A percentile compares a stretch with the other conserved stretches of the same genome.
Conservation (phyloP, 1,140 invertebrate genomes). For the Apocrypta bakeri region DNA sequence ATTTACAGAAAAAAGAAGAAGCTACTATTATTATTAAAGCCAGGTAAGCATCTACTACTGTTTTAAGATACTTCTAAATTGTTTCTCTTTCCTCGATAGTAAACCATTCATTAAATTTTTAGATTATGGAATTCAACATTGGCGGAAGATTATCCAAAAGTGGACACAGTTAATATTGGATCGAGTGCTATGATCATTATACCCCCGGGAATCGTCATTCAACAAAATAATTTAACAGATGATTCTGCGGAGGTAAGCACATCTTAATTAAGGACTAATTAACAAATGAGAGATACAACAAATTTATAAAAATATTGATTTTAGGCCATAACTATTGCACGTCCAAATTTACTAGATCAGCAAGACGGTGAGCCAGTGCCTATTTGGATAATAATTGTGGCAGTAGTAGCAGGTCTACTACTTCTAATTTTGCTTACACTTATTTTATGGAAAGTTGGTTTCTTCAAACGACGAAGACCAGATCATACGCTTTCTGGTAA, state of each 20-base stretch:
- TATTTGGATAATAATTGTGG: constrained; percentile 88
- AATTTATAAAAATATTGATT: constrained; percentile 54
- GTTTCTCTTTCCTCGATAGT: background rate
- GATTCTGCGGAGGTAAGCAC: constrained; percentile 77
- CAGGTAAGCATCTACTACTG: constrained; percentile 68
- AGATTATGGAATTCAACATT: constrained; percentile 94
- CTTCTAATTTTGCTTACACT: constrained; percentile 86
- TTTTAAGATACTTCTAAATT: background rate
- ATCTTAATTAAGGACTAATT: constrained; percentile 30
- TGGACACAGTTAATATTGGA: constrained; percentile 87
- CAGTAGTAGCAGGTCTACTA: constrained; percentile 85
- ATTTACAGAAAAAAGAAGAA: constrained; percentile 82
- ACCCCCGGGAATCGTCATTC: constrained; percentile 81
- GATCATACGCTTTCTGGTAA: constrained; percentile 89
- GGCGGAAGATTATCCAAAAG: constrained; percentile 88
- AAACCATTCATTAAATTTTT: constrained; percentile 41
- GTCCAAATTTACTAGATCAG: constrained; percentile 84
- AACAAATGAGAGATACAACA: background rate
- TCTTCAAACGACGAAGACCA: constrained; percentile 88
- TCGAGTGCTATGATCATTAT: constrained; percentile 85
- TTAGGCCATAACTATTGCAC: constrained; percentile 87
- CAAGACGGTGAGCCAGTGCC: constrained; percentile 81
- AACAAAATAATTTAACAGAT: constrained; percentile 81
- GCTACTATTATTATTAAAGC: constrained; percentile 87
- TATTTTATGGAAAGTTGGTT: constrained; percentile 88